Conservation (phyloP, 1,140 invertebrate species). For the Leptinotarsa undecemlineata region DNA sequence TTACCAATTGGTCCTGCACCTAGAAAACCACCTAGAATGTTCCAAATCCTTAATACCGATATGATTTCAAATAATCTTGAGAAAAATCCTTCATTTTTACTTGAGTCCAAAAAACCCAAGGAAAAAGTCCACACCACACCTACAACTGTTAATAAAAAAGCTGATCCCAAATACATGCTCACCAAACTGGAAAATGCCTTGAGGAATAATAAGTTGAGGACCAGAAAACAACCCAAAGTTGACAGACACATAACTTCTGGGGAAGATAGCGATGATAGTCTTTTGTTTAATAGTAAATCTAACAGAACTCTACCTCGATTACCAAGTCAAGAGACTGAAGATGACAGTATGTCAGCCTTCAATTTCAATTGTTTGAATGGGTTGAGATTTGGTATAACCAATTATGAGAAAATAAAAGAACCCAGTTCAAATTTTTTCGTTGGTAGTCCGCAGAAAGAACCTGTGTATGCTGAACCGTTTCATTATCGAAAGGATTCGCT, state of each 20-base stretch:
- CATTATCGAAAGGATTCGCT: conserved; percentile 40
- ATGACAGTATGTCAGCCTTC: conserved; percentile 28
- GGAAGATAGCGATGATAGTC: conserved; percentile 48
- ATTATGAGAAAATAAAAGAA: conserved; percentile 48
- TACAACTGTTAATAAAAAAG: conserved; percentile 40
- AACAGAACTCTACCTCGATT: conserved; percentile 33
- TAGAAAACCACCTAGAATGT: conserved; percentile 72
- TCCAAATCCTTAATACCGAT: conserved; percentile 56
- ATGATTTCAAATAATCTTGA: conserved; percentile 21
- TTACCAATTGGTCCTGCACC: conserved; percentile 69
- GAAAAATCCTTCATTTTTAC: conserved; percentile 41
- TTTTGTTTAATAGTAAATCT: conserved; percentile 40
- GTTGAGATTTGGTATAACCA: conserved; percentile 58
- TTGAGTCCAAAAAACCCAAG: conserved; percentile 21
- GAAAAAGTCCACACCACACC: conserved; percentile 23
- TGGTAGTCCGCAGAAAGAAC: conserved; percentile 46
- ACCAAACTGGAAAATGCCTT: conserved; percentile 64
- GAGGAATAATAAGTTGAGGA: conserved; percentile 57
- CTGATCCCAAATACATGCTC: conserved; percentile 62
- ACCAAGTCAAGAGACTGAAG: conserved; percentile 18
- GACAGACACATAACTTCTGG: conserved; percentile 44
- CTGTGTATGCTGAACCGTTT: conserved; percentile 58
- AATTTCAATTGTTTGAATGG: conserved; percentile 61
- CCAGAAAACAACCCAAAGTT: conserved; percentile 35
- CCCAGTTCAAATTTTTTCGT: conserved; percentile 53